These are phyloP conservation scores for Fukomys damarensis DNA, from an alignment of 2,113 vertebrate species.

Conservation along the genomic window DNA sequence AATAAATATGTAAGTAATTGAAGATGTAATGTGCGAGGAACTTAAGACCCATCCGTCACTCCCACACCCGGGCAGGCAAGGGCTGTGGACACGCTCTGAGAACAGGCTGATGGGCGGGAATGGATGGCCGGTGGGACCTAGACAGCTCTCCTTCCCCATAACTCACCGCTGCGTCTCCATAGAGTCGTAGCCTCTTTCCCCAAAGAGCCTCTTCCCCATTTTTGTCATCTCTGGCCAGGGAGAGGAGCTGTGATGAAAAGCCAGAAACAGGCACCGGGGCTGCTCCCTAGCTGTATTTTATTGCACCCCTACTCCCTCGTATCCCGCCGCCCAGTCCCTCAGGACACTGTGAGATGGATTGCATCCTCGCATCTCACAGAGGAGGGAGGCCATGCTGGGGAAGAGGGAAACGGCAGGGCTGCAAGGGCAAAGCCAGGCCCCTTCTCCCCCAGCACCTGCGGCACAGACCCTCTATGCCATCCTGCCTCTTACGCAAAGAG, in stretches of 20 bases:
- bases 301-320: background rate
- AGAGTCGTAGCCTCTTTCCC: background rate
- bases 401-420: too few relatives aligned
- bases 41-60: conserved; percentile 17
- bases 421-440: background rate
- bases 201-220: background rate
- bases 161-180: background rate
- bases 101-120: conserved; percentile 25
- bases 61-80: accelerated
- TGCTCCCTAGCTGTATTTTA: background rate
- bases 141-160: conserved; percentile 43
- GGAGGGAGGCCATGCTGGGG: too few relatives aligned
- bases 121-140: background rate
- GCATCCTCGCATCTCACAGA: background rate
- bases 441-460: too few relatives aligned
- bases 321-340: too few relatives aligned
- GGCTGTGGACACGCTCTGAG: background rate
- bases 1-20: conserved; percentile 54
- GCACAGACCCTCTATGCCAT: background rate
- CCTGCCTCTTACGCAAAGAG: background rate
- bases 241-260: background rate
- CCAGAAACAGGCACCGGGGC: background rate
- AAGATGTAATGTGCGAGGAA: conserved; percentile 32
- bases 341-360: background rate
- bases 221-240: background rate